Evolutionary conservation across 2,888 invertebrate species (phyloP).

Genomic region (Eulithis prunata): DNA sequence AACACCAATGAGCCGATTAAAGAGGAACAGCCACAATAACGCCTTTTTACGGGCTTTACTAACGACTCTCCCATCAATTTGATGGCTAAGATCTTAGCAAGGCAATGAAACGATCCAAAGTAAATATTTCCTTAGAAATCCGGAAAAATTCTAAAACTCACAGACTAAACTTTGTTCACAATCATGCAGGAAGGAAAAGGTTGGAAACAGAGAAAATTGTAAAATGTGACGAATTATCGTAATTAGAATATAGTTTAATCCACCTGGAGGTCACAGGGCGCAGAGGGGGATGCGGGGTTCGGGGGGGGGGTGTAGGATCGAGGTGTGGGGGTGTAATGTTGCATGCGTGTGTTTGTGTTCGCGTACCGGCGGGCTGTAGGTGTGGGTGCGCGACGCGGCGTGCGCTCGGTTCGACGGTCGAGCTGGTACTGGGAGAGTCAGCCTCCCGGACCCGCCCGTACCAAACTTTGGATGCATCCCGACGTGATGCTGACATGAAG

Average conservation of each 20-base stretch:
- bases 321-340: constrained; percentile 46
- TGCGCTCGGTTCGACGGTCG: constrained; percentile 79
- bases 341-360: constrained; percentile 71
- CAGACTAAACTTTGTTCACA: constrained; percentile 36
- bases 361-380: constrained; percentile 79
- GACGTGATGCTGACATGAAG: constrained; percentile 14
- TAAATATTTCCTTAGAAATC: constrained; percentile 35
- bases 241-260: constrained; percentile 57
- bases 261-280: constrained; percentile 54
- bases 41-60: constrained; percentile 34
- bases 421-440: constrained; percentile 73
- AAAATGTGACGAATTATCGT: constrained; percentile 28
- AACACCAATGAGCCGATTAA: constrained; percentile 25
- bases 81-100: constrained; percentile 36
- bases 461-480: constrained; percentile 65
- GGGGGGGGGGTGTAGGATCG: constrained; percentile 30
- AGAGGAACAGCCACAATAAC: constrained; percentile 35
- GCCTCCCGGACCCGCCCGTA: constrained; percentile 65
- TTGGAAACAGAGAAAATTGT: background rate
- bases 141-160: constrained; percentile 31
- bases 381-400: constrained; percentile 74
- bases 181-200: constrained; percentile 28
- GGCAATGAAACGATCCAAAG: constrained; percentile 40
- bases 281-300: constrained; percentile 35
- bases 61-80: constrained; percentile 35